phyloP scores from a whole-genome alignment of 37 sponge, comb jelly and placozoan species.

The Halisarca cf. caerulea region DNA sequence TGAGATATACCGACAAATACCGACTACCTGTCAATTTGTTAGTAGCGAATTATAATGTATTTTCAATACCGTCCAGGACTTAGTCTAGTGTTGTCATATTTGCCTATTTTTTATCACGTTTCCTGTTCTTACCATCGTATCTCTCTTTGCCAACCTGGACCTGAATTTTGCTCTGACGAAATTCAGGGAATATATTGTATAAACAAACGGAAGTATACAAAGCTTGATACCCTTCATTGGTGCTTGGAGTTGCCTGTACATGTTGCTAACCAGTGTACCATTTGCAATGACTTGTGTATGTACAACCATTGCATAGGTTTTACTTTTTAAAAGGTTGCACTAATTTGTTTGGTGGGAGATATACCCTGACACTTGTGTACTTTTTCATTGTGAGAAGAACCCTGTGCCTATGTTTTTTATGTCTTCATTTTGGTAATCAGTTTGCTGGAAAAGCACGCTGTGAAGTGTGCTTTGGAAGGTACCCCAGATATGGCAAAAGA shows the following conservation, averaged over 20 bases:
- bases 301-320: not conserved
- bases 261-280: too few relatives aligned
- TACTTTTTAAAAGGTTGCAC: not conserved
- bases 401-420: not conserved
- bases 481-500: not conserved
- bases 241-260: too few relatives aligned
- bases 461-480: not conserved
- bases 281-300: not conserved
- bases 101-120: not conserved
- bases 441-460: not conserved
- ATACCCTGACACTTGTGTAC: not conserved
- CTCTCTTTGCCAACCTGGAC: not conserved
- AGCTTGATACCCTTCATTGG: too few relatives aligned
- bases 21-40: too few relatives aligned
- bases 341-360: not conserved
- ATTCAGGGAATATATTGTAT: not conserved
- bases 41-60: too few relatives aligned
- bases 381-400: not conserved
- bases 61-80: too few relatives aligned
- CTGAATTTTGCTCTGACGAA: conserved; percentile 1
- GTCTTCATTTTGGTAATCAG: not conserved
- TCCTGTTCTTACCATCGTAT: not conserved
- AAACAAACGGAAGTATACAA: too few relatives aligned
- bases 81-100: not conserved
- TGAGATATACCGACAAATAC: too few relatives aligned